These are phyloP conservation scores for Mola mola DNA, from an alignment of 2,113 vertebrate species.

Conservation along the genomic window DNA sequence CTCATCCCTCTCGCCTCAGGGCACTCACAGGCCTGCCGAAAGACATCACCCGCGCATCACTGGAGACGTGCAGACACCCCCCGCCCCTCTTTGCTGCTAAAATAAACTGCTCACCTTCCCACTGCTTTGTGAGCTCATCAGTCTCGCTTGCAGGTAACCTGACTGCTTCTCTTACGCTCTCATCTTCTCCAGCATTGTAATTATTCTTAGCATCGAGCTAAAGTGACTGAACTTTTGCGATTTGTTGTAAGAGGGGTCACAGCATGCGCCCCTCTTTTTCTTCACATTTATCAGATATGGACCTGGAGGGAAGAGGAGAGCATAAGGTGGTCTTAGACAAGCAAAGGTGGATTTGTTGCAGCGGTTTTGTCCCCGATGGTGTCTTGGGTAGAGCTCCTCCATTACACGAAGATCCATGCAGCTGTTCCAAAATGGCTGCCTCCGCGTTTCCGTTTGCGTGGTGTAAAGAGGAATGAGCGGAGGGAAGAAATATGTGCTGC, in stretches of 20 bases:
- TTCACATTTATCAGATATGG: neutral
- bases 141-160: constrained; percentile 60
- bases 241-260: constrained; percentile 9
- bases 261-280: neutral
- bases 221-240: constrained; percentile 19
- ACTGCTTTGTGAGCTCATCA: constrained; percentile 50
- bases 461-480: constrained; percentile 48
- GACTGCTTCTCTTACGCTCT: constrained; percentile 20
- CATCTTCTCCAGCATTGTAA: neutral
- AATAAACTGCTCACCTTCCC: constrained; percentile 73
- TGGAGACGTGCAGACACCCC: constrained; percentile 64
- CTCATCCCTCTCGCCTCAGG: constrained; percentile 69
- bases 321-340: neutral
- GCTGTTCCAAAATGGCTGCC: constrained; percentile 79
- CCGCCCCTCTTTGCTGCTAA: constrained; percentile 43
- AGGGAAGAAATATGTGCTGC: constrained; percentile 56
- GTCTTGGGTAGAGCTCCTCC: constrained; percentile 66
- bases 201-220: neutral
- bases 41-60: constrained; percentile 79
- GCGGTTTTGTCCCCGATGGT: constrained; percentile 23
- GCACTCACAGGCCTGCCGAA: constrained; percentile 76
- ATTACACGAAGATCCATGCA: constrained; percentile 72
- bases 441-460: constrained; percentile 54
- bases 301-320: constrained; percentile 7
- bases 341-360: constrained; percentile 25